A percentile compares a stretch with the other conserved stretches of the same genome.
Evolutionary conservation across 1,140 invertebrate genomes (phyloP).

Genomic region (Eupristina koningsbergeri): DNA sequence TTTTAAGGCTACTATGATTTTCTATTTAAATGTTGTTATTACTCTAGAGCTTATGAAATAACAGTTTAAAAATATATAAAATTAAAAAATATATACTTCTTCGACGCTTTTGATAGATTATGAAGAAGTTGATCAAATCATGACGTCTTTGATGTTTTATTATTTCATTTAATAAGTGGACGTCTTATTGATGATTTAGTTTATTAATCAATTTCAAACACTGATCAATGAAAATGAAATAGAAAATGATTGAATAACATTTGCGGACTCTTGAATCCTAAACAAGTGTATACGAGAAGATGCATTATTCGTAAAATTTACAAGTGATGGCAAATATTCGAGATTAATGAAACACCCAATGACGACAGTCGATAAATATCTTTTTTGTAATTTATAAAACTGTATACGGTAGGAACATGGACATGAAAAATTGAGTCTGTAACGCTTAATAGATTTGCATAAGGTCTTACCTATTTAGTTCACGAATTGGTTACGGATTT

Average conservation of each 20-base stretch:
- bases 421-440: background rate
- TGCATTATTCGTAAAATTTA: background rate
- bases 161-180: constrained; percentile 48
- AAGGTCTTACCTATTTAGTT: background rate
- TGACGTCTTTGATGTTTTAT: constrained; percentile 34
- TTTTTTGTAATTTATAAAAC: background rate
- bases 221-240: constrained; percentile 46
- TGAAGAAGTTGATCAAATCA: constrained; percentile 22
- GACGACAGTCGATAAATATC: background rate
- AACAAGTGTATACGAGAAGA: background rate
- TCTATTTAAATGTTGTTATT: no score
- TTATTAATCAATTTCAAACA: constrained; percentile 41
- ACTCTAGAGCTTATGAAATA: no score
- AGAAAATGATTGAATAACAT: constrained; percentile 19
- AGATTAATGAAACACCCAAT: background rate
- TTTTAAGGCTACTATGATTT: no score
- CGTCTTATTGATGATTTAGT: constrained; percentile 36
- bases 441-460: background rate
- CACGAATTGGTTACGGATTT: background rate
- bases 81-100: background rate
- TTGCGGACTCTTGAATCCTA: background rate
- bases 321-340: background rate
- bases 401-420: background rate
- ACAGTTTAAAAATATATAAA: no score
- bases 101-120: background rate